Percentiles rank a stretch among this genome's conserved stretches.
Conservation (phyloP, 2,888 invertebrate species). For the Pandemis corylana region DNA sequence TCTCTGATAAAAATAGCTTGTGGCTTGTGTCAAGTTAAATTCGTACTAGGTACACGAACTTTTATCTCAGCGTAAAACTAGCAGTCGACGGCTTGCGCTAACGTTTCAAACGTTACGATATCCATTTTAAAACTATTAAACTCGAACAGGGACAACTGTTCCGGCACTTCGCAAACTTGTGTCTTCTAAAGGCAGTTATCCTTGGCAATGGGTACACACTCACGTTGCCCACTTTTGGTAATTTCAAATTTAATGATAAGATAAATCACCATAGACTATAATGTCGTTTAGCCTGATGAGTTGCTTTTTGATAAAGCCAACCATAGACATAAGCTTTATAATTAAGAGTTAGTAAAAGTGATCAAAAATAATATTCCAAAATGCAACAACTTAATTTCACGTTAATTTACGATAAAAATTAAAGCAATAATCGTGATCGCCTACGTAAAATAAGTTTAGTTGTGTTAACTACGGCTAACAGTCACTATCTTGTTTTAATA, state of each 20-base stretch:
- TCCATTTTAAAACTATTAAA: constrained; percentile 21
- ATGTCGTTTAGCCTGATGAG: too few relatives aligned
- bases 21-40: too few relatives aligned
- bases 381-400: too few relatives aligned
- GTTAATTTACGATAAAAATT: too few relatives aligned
- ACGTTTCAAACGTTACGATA: not conserved
- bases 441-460: not conserved
- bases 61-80: not conserved
- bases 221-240: not conserved
- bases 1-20: too few relatives aligned
- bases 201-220: not conserved
- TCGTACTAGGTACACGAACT: not conserved
- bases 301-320: too few relatives aligned
- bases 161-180: constrained; percentile 1
- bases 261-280: too few relatives aligned
- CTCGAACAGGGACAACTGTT: constrained; percentile 1
- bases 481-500: not conserved
- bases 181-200: not conserved
- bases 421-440: too few relatives aligned
- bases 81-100: not conserved
- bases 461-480: not conserved
- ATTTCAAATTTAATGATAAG: not conserved
- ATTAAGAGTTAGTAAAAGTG: too few relatives aligned
- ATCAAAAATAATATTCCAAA: too few relatives aligned
- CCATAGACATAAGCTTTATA: too few relatives aligned